These are phyloP conservation scores for Eudasyphora cyanicolor DNA, from an alignment of 2,888 invertebrate genomes.

Conservation along the genomic window DNA sequence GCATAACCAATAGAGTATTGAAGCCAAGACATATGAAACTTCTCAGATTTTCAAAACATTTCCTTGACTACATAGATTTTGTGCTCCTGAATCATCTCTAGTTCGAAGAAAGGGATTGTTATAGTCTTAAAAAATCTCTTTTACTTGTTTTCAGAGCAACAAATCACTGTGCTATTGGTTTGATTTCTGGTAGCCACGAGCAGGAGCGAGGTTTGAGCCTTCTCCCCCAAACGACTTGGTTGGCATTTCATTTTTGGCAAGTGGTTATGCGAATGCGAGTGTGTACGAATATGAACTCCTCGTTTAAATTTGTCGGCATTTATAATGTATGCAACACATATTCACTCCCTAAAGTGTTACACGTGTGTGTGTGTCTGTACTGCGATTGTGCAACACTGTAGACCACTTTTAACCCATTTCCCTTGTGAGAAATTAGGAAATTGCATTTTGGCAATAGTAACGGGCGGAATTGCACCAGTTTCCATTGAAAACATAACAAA, in stretches of 20 bases:
- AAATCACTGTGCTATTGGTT: neutral
- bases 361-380: neutral
- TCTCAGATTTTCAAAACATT: too few species aligned
- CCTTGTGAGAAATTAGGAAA: conserved; percentile 77
- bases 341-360: neutral
- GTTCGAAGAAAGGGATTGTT: too few species aligned
- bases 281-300: conserved; percentile 37
- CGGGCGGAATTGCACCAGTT: conserved; percentile 49
- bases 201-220: neutral
- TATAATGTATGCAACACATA: conserved; percentile 22
- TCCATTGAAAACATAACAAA: conserved; percentile 10
- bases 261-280: neutral
- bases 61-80: too few species aligned
- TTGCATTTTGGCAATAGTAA: conserved; percentile 72
- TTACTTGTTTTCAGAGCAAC: too few species aligned
- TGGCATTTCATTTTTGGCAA: conserved; percentile 39
- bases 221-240: neutral
- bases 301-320: conserved; percentile 21
- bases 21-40: too few species aligned
- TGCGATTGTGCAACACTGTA: conserved; percentile 61
- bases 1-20: too few species aligned
- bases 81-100: too few species aligned
- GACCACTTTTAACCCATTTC: conserved; percentile 73
- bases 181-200: neutral
- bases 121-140: too few species aligned